Percentiles rank a stretch among this genome's conserved stretches.
phyloP scores from a whole-genome alignment of 2,113 vertebrate genomes.

The Megaleporinus macrocephalus region DNA sequence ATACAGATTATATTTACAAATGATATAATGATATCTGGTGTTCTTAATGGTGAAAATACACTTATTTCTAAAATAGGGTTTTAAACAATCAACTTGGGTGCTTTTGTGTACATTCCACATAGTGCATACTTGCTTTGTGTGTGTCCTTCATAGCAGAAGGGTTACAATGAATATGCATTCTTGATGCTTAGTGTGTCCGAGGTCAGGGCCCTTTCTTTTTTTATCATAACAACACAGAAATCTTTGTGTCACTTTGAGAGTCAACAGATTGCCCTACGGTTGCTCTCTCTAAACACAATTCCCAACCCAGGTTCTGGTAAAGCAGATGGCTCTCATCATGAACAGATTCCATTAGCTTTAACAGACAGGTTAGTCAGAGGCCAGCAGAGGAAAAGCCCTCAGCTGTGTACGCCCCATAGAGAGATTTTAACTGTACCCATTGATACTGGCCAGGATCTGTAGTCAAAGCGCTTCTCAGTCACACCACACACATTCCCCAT shows the following conservation, averaged over 20 bases:
- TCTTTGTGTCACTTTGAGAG: not conserved
- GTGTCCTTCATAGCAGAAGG: not conserved
- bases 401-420: not conserved
- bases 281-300: not conserved
- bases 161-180: not conserved
- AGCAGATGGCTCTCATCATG: slow-evolving; percentile 2
- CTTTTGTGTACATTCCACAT: slow-evolving; percentile 10
- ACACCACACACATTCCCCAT: not conserved
- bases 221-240: not conserved
- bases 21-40: too few relatives aligned
- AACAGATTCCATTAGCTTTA: slow-evolving; percentile 1
- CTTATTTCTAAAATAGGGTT: too few relatives aligned
- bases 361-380: not conserved
- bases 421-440: not conserved
- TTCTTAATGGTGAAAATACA: too few relatives aligned
- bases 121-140: not conserved
- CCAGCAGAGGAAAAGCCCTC: not conserved
- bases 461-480: not conserved
- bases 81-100: too few relatives aligned
- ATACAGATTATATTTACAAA: too few relatives aligned
- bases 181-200: too few relatives aligned
- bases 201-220: not conserved
- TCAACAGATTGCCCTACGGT: not conserved
- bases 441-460: not conserved
- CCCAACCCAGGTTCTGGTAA: not conserved